Evolutionary conservation across 2,113 vertebrate species (phyloP), one percentile per base, ranked within the genome.

Genomic region (Carassius auratus): DNA sequence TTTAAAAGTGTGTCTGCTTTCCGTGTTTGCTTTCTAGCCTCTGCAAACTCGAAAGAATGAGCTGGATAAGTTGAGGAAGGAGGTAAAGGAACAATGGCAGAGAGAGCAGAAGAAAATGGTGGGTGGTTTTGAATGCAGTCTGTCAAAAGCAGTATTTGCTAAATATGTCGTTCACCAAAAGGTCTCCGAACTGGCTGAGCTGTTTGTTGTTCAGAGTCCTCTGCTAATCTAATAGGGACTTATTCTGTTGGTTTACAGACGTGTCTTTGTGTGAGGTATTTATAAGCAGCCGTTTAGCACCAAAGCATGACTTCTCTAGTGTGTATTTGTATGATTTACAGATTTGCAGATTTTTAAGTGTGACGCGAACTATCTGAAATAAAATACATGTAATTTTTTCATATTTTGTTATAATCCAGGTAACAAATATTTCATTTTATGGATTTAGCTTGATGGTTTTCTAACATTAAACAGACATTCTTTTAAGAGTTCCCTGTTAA

Each of bases 1-100:
- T 76, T 7, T 8, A 38, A 61, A 61, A 79, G 50, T 71, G 86
- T 92, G 74, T 90, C 78, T 85, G 33, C 86, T 7, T 74, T 59
- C 55, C 5, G 57, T 42, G 69, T 45, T 85, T 73, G 85, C 78
- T 23, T 78, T 91, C 57, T 69, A 99, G 98, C 98, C 98, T 90
- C 96, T 99, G 42, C 91, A 96, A 78, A 93, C 96, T 61, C 95
- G 98, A 91, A 98, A 97, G 95, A 98, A 94, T 81, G 98, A 99
- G 87, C 93, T 99, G 93, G 98, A 99, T 92, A 97, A 95, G 92
- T 96, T 97, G 87, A 95, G 98, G 88, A 99, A 97, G 94, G 98
- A 98, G 87, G 96, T 99, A 84, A 99, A 99, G 92, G 98, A 99
- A 62, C 96, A 97, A 92, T 99, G 98, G 98, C 98, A 98, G 90